Percentiles rank a stretch among this genome's conserved stretches.
Conservation (phyloP, 2,888 invertebrate genomes). For the Drosophila gaucha region DNA sequence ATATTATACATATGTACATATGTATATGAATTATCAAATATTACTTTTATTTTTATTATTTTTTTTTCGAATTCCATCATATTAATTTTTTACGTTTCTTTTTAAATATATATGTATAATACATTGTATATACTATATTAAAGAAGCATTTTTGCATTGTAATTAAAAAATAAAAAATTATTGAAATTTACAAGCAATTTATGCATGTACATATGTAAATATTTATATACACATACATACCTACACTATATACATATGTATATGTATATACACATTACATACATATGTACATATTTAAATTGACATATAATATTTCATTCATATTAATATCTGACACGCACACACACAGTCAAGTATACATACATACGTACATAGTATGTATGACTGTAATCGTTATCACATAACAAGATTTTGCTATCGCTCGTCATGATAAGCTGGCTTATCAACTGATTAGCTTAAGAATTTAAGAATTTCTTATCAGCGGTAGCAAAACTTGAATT, state of each 20-base stretch:
- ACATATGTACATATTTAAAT: too few relatives aligned
- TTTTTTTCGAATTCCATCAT: background rate
- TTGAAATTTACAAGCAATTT: too few relatives aligned
- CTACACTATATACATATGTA: background rate
- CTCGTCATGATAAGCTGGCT: conserved; percentile 38
- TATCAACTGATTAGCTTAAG: conserved; percentile 30
- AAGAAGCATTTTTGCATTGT: background rate
- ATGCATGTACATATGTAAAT: background rate
- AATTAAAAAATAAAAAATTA: too few relatives aligned
- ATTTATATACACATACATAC: too few relatives aligned
- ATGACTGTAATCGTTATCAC: conserved; percentile 11
- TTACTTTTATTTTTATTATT: background rate
- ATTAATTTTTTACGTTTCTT: background rate
- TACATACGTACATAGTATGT: background rate
- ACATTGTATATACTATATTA: too few relatives aligned
- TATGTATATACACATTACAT: background rate
- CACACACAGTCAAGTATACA: conserved; percentile 4
- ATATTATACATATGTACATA: too few relatives aligned
- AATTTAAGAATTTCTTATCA: conserved; percentile 39
- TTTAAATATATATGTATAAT: background rate
- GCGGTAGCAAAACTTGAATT: conserved; percentile 16
- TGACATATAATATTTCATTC: conserved; percentile 14
- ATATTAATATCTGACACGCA: conserved; percentile 7
- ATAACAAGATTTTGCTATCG: conserved; percentile 26
- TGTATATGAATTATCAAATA: too few relatives aligned